Conservation (phyloP, 2,797 vertebrate genomes). For the Chaetodon trifasciatus region DNA sequence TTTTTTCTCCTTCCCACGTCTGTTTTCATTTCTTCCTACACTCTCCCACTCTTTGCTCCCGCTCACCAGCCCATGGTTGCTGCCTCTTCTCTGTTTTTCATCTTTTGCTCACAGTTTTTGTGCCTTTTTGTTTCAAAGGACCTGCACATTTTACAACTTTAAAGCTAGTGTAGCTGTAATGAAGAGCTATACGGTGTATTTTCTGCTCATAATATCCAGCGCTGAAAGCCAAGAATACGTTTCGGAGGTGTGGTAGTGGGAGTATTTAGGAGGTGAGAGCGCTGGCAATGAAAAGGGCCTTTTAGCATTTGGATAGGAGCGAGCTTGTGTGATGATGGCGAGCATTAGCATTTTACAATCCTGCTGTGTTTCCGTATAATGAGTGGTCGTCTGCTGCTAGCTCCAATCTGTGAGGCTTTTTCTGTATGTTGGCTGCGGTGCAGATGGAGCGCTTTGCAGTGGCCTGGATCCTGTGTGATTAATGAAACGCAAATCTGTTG, state of each 20-base stretch:
- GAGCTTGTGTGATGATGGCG: constrained; percentile 59
- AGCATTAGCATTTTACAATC: constrained; percentile 71
- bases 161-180: neutral
- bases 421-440: constrained; percentile 63
- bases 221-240: constrained; percentile 24
- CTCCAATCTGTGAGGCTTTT: constrained; percentile 57
- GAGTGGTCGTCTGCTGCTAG: constrained; percentile 46
- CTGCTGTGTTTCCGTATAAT: constrained; percentile 56
- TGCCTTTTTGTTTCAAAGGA: constrained; percentile 13
- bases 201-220: constrained; percentile 23
- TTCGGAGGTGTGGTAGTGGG: constrained; percentile 53
- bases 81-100: constrained; percentile 14
- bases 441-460: constrained; percentile 73
- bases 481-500: constrained; percentile 75
- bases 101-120: constrained; percentile 11
- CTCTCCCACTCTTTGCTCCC: constrained; percentile 59
- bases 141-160: neutral
- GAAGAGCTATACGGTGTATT: constrained; percentile 34
- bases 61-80: constrained; percentile 17
- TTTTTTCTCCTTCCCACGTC: constrained; percentile 67
- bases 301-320: constrained; percentile 63
- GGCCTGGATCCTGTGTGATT: constrained; percentile 72
- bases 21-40: constrained; percentile 63
- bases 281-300: constrained; percentile 65
- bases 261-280: constrained; percentile 61